Evolutionary conservation across 1,140 invertebrate genomes (phyloP).

Genomic region (Aculops lycopersici): DNA sequence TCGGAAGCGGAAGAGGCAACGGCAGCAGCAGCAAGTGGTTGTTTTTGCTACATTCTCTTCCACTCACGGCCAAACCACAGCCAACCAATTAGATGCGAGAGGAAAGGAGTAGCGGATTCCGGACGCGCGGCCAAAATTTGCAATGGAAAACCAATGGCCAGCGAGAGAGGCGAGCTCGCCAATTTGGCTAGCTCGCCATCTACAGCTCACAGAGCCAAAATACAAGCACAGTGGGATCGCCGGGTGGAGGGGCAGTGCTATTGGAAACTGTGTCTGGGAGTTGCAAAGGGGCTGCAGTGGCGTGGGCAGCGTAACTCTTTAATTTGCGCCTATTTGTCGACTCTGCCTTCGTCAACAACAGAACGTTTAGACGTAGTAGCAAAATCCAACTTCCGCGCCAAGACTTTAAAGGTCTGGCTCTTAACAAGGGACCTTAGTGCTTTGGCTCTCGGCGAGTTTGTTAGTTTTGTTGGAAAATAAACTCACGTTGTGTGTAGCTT

Average conservation of each 20-base stretch:
- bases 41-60: not conserved
- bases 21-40: too few species aligned
- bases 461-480: not conserved
- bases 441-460: not conserved
- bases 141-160: too few species aligned
- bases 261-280: not conserved
- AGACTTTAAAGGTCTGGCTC: too few species aligned
- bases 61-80: not conserved
- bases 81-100: too few species aligned
- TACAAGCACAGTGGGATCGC: not conserved
- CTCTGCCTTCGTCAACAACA: too few species aligned
- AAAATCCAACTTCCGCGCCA: too few species aligned
- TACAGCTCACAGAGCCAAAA: not conserved
- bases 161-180: too few species aligned
- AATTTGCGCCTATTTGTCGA: not conserved
- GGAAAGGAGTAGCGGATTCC: too few species aligned
- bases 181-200: not conserved
- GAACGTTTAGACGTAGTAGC: too few species aligned
- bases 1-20: too few species aligned
- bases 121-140: too few species aligned
- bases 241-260: not conserved
- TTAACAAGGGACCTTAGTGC: too few species aligned
- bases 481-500: not conserved
- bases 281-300: not conserved
- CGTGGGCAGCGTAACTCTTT: not conserved